Conservation (phyloP, 2,113 vertebrate genomes). For the Micromys minutus region DNA sequence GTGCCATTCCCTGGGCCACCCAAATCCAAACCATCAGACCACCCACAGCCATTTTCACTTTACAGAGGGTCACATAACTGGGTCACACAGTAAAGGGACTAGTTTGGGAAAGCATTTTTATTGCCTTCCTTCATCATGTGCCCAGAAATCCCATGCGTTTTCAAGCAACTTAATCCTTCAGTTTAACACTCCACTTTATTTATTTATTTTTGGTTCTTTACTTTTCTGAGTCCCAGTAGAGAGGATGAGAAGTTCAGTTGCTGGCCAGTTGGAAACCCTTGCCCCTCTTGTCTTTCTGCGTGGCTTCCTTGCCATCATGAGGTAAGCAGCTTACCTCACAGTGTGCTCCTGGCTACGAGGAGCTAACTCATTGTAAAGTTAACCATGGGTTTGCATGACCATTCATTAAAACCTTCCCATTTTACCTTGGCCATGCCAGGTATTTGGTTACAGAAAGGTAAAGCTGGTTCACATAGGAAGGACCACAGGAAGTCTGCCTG, state of each 20-base stretch:
- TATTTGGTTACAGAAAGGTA: neutral
- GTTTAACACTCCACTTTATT: neutral
- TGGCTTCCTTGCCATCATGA: neutral
- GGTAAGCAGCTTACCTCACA: neutral
- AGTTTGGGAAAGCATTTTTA: conserved; percentile 35
- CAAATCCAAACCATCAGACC: no score
- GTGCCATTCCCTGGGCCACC: no score
- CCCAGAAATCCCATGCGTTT: conserved; percentile 8
- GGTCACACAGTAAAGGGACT: neutral
- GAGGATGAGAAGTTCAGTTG: neutral
- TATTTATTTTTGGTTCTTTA: neutral
- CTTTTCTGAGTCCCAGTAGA: neutral
- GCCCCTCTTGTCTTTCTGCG: neutral
- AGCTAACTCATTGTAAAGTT: neutral
- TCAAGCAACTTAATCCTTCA: conserved; percentile 35
- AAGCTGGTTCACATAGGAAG: neutral
- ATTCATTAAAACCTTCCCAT: neutral
- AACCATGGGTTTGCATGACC: neutral
- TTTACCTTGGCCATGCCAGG: neutral
- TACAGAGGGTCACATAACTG: conserved; percentile 18
- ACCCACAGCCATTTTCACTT: conserved; percentile 35
- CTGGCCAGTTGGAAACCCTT: neutral
- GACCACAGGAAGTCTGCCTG: neutral
- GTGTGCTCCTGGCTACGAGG: neutral
- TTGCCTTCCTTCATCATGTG: neutral